Evolutionary conservation across 92 coral and sea anemone genomes (phyloP).

Genomic region (Micromussa lordhowensis): DNA sequence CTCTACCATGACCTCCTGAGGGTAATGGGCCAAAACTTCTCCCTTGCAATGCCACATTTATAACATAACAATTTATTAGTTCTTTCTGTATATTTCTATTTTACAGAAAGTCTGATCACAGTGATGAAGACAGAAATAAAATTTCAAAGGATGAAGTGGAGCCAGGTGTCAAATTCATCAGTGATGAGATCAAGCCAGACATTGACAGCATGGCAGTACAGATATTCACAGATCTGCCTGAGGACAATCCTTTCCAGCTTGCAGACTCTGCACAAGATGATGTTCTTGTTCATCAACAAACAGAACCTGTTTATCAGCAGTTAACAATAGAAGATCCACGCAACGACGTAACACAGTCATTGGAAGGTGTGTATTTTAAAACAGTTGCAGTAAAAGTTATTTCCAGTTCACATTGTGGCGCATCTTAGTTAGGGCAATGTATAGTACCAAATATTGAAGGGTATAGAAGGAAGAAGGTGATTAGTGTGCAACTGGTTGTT

Average conservation of each 20-base stretch:
- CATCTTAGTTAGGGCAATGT: neutral
- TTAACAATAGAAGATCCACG: conserved; percentile 24
- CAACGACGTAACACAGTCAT: conserved; percentile 16
- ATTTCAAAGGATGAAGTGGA: conserved; percentile 53
- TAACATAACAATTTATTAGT: neutral
- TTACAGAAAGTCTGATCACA: conserved; percentile 70
- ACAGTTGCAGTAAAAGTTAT: neutral
- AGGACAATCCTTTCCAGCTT: conserved; percentile 60
- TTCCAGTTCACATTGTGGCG: neutral
- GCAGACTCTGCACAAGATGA: neutral
- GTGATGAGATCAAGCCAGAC: conserved; percentile 44
- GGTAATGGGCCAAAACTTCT: no score
- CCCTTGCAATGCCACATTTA: neutral
- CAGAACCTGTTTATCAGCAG: conserved; percentile 35
- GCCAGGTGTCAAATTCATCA: conserved; percentile 39
- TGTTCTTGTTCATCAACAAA: conserved; percentile 23
- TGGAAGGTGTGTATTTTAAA: conserved; percentile 18
- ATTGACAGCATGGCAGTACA: conserved; percentile 51
- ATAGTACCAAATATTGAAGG: no score
- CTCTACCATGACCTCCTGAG: no score
- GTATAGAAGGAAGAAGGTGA: no score
- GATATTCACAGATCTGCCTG: conserved; percentile 58
- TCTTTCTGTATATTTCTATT: neutral
- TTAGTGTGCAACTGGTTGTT: neutral
- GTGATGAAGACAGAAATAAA: conserved; percentile 64